phyloP scores from a whole-genome alignment of 2,797 vertebrate species.

The Cacajao melanocephalus region DNA sequence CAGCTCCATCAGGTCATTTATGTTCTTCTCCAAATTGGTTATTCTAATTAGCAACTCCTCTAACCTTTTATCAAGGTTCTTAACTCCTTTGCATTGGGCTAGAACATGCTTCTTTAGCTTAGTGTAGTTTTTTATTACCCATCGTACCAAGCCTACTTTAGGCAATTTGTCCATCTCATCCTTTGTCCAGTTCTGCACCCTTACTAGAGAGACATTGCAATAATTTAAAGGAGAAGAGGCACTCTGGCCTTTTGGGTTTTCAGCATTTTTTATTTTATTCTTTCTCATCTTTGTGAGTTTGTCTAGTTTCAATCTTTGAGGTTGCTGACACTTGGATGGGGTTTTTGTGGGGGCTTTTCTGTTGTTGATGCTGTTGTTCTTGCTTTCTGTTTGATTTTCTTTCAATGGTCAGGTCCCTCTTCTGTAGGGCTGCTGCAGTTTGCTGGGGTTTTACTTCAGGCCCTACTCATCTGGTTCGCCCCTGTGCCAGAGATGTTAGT shows the following conservation, averaged over 20 bases:
- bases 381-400: neutral
- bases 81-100: neutral
- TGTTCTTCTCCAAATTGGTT: neutral
- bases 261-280: neutral
- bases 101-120: neutral
- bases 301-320: neutral
- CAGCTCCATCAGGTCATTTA: neutral
- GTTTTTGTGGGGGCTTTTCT: neutral
- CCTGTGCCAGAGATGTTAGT: neutral
- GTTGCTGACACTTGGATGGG: neutral
- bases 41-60: neutral
- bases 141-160: neutral
- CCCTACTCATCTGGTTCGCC: neutral
- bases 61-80: neutral
- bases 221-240: neutral
- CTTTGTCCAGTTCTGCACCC: neutral
- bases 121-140: neutral
- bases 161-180: neutral
- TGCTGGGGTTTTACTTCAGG: neutral
- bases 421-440: neutral
- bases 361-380: neutral
- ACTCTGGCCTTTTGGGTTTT: neutral
- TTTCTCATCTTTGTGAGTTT: neutral
- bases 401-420: neutral
- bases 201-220: neutral